phyloP scores from a whole-genome alignment of 1,140 invertebrate species.

The Caenorhabditis tropicalis region DNA sequence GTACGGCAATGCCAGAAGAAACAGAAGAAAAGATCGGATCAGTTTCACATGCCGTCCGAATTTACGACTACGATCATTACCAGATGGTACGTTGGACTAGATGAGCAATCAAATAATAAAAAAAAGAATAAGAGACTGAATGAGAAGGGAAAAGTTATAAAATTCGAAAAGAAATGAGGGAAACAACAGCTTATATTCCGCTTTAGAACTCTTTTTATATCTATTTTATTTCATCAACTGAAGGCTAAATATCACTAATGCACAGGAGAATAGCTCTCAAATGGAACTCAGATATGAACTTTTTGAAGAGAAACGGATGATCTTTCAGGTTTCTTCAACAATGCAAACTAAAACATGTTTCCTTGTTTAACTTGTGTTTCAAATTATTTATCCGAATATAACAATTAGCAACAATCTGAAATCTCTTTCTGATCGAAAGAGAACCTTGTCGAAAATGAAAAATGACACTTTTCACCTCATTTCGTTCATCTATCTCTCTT shows the following conservation, averaged over 20 bases:
- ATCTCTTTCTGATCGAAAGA: too few relatives aligned
- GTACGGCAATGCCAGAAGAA: conserved; percentile 30
- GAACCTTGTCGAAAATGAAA: conserved; percentile 24
- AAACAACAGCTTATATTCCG: not conserved
- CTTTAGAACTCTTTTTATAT: not conserved
- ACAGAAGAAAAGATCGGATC: conserved; percentile 12
- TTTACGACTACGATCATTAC: conserved; percentile 30
- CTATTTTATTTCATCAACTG: too few relatives aligned
- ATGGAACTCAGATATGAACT: too few relatives aligned
- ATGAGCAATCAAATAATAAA: conserved; percentile 32
- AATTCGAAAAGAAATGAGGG: not conserved
- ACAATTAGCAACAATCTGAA: too few relatives aligned
- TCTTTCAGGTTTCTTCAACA: too few relatives aligned
- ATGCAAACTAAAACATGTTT: too few relatives aligned
- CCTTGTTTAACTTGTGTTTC: too few relatives aligned
- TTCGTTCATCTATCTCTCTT: not conserved
- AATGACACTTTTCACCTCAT: not conserved
- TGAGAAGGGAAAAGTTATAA: not conserved
- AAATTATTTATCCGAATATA: not conserved
- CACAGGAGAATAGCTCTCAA: too few relatives aligned
- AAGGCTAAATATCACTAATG: too few relatives aligned
- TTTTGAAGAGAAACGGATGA: too few relatives aligned
- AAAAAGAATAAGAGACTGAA: not conserved
- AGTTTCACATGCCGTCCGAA: conserved; percentile 44
- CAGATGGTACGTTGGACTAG: conserved; percentile 32